phyloP scores from a whole-genome alignment of 1,140 invertebrate genomes.

The Drosophila pseudoananassae region DNA sequence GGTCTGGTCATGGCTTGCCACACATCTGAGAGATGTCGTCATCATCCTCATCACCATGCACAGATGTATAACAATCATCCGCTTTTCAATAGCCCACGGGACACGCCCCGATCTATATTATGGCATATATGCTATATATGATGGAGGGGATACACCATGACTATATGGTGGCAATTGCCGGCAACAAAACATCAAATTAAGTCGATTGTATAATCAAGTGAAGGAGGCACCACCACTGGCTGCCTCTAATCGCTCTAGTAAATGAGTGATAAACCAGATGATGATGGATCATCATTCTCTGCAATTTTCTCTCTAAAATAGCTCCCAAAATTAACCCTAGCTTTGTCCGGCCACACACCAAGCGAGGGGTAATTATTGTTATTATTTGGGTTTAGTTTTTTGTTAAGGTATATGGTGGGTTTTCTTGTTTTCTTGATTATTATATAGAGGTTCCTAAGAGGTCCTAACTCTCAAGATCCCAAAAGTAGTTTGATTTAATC shows the following conservation, averaged over 20 bases:
- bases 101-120: slow-evolving; percentile 61
- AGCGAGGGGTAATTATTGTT: background rate
- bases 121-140: slow-evolving; percentile 2
- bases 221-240: background rate
- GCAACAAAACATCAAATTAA: slow-evolving; percentile 72
- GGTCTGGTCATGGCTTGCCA: slow-evolving; percentile 57
- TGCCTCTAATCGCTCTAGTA: slow-evolving; percentile 29
- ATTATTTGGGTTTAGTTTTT: background rate
- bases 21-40: slow-evolving; percentile 73
- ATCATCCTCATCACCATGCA: slow-evolving; percentile 34
- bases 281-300: slow-evolving; percentile 43
- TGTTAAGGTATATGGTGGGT: too few relatives aligned
- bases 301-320: slow-evolving; percentile 14
- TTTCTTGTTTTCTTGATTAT: too few relatives aligned
- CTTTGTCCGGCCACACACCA: background rate
- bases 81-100: slow-evolving; percentile 47
- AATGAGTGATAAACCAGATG: slow-evolving; percentile 37
- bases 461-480: too few relatives aligned
- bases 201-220: slow-evolving; percentile 69
- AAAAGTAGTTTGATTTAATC: too few relatives aligned
- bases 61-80: slow-evolving; percentile 30
- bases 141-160: background rate
- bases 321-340: slow-evolving; percentile 1
- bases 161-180: slow-evolving; percentile 62
- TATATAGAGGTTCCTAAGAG: too few relatives aligned